Base-by-base conservation (phyloP, 2,888 invertebrate species). In the Drosophila pegasa region DNA sequence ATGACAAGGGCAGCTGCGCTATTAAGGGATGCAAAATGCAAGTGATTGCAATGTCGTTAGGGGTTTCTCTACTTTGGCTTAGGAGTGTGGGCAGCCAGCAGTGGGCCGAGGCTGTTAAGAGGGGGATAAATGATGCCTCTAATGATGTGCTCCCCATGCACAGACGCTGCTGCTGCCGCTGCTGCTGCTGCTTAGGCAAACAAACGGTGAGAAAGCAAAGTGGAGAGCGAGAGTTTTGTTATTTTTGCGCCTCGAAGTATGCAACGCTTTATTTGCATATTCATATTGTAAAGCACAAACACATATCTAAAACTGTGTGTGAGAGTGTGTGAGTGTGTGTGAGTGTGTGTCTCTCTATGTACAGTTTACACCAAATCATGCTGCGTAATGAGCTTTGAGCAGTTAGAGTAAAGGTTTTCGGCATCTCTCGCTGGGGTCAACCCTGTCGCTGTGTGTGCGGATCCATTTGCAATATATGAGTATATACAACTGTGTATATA, bases 11-110 rank as follows among this genome's bases (percentile, higher is more conserved):
- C 12, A 18, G 43, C 20, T 41, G 48, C 54, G 73, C 66, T 73
- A 80, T 86, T 88, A 83, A 83, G 82, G 82, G 82, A 75, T 75
- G 74, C 74, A 73, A 74, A 86, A 86, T 88, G 87, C 82, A 83
- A 71, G 72, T 63, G 66, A 74, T 67, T 87, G 88, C 87, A 86
- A 50, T 73, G 75, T 71, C 67, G 71, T 71, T 84, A 76, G 88
- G 82, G 87, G 73, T 82, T 85, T 67, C 48, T 61, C 63, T 18
- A 45, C 45, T 45, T 27, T 45, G 2, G 27, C 16, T 18, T 10
- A 2, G 10, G 3, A 0, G 45, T 16, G 45, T 12, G 45, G 45
- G 20, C 5, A 9, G 43, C 14, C 2, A n/a, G 20, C 9, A 25
- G 45, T 16, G 35, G 20, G 14, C 14, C 18, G 31, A 48, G 48